Evolutionary conservation across 2,113 vertebrate genomes (phyloP), one percentile per base, ranked within the genome.

Genomic region (Murina feae): DNA sequence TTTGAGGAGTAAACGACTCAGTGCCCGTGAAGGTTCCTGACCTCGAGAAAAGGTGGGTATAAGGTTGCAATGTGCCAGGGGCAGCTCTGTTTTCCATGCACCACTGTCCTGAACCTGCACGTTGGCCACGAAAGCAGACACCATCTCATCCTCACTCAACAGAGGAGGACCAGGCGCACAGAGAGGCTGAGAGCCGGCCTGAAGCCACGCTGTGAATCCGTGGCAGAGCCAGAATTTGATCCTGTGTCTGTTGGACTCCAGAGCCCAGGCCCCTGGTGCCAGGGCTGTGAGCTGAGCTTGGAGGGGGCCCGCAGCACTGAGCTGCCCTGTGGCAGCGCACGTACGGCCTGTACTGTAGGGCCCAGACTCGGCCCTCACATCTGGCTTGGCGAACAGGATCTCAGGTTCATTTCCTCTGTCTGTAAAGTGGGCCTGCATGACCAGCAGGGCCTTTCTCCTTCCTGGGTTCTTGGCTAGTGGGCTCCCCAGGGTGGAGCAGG

Each of bases 141-240:
- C 30, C n/a, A 2, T 3, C 6, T 39, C 86, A 11, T n/a, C 51
- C 42, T 35, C 44, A 39, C 39, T 82, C 1, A 0, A 6, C 21
- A 53, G 74, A n/a, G 37, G 44, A 91, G 71, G 84, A 84, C 47
- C 21, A 5, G 2, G 71, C 49, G 53, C 8, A 35, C 32, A 74
- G 71, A 82, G 51, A 55, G 28, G 37, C 14, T n/a, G 68, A 92
- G 58, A 58, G 32, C 35, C 6, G 47, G 58, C 89, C 80, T 68
- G 68, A 60, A 75, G 80, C 13, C 79, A 44, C 53, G 55, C 32
- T 37, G 42, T 1, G 21, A 66, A 35, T 23, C 65, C 0, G 0
- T 9, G 21, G 47, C 39, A 85, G 69, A 11, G 16, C 4, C 78
- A 35, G 49, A 37, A 53, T 86, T 55, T 20, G 35, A 75, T 63